Conservation (phyloP, 2,797 vertebrate genomes). For the Hypotaenidia okinawae region DNA sequence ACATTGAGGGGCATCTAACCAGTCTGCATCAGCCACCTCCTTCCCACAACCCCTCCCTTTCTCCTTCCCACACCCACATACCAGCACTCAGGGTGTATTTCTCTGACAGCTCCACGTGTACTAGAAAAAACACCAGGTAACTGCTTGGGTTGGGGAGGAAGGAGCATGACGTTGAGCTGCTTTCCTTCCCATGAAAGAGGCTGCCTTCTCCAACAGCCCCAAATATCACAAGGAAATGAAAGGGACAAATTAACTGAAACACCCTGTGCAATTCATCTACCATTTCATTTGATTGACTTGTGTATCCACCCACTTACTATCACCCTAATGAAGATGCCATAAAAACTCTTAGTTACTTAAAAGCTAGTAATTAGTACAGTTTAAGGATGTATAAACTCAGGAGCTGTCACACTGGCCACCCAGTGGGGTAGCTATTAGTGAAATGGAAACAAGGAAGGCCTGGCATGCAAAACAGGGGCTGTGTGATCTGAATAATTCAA, state of each 20-base stretch:
- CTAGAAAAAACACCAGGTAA: neutral
- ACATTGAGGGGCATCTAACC: neutral
- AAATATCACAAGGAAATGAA: neutral
- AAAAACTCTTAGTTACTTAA: constrained; percentile 36
- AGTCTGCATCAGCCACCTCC: neutral
- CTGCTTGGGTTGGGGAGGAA: neutral
- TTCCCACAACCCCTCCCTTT: neutral
- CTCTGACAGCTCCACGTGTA: neutral
- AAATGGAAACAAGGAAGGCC: neutral
- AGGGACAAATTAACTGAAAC: neutral
- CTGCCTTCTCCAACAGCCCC: neutral
- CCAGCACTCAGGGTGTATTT: neutral
- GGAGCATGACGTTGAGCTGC: neutral
- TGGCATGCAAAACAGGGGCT: neutral
- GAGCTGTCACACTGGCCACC: neutral
- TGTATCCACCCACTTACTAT: neutral
- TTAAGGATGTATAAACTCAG: constrained; percentile 34
- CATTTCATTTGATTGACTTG: neutral
- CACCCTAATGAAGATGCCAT: constrained; percentile 30
- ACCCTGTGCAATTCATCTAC: neutral
- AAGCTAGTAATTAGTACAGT: constrained; percentile 52
- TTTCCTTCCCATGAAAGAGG: neutral
- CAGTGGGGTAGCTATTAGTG: constrained; percentile 14
- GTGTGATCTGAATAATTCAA: constrained; percentile 19
- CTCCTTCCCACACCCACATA: neutral